phyloP scores from a whole-genome alignment of 2,888 invertebrate species.

The Sinohyriopsis cumingii region DNA sequence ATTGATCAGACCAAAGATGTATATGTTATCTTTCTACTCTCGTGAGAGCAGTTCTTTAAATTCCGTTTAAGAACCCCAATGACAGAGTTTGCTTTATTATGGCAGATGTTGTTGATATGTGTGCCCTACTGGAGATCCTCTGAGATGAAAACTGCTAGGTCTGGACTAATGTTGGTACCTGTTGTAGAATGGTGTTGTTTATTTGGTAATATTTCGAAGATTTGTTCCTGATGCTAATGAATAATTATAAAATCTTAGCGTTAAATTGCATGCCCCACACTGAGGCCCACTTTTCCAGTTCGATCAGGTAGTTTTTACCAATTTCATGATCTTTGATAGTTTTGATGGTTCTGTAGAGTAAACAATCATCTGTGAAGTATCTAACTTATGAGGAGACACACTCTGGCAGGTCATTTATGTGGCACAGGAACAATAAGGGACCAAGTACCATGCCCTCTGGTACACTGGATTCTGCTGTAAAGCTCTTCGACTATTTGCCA shows the following conservation, averaged over 20 bases:
- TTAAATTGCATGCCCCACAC: too few species aligned
- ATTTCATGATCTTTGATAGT: not conserved
- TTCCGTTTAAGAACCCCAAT: not conserved
- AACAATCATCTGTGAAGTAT: not conserved
- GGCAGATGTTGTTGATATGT: not conserved
- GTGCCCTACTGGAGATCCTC: not conserved
- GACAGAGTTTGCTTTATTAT: too few species aligned
- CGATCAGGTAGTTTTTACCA: too few species aligned
- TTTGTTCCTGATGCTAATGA: too few species aligned
- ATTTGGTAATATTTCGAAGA: too few species aligned
- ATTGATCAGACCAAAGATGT: too few species aligned
- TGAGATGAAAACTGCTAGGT: not conserved
- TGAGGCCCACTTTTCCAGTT: too few species aligned
- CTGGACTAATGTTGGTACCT: not conserved
- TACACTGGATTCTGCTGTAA: not conserved
- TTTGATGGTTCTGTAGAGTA: not conserved
- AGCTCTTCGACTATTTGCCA: not conserved
- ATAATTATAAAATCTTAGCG: too few species aligned
- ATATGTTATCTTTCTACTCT: too few species aligned
- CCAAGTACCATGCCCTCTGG: not conserved
- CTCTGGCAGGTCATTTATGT: conserved; percentile 4
- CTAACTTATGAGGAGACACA: not conserved
- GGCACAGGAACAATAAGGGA: conserved; percentile 2
- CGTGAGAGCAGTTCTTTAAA: too few species aligned
- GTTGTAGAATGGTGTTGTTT: too few species aligned